Evolutionary conservation across 2,113 vertebrate genomes (phyloP).

Genomic region (Paramormyrops kingsleyae): DNA sequence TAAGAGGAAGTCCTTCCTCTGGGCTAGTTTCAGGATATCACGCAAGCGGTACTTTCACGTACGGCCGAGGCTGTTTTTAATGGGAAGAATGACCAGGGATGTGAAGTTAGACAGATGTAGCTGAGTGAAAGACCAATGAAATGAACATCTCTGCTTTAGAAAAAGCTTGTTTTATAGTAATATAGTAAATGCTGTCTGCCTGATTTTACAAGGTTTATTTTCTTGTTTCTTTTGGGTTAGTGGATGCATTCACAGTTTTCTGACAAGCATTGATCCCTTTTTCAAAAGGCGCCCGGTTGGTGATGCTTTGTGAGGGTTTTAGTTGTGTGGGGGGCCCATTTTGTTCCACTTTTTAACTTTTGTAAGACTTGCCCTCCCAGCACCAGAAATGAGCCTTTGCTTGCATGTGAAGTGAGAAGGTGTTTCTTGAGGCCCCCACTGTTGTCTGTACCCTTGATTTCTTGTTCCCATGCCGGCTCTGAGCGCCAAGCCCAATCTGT

Average conservation of each 20-base stretch:
- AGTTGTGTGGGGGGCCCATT: background rate
- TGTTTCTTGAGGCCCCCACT: background rate
- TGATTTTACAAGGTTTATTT: background rate
- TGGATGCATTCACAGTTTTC: background rate
- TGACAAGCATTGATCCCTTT: background rate
- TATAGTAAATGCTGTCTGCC: background rate
- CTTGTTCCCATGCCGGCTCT: background rate
- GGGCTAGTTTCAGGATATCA: constrained; percentile 3
- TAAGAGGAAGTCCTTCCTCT: constrained; percentile 5
- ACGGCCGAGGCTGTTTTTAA: background rate
- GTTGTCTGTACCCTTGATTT: background rate
- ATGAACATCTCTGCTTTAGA: background rate
- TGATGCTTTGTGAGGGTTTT: background rate
- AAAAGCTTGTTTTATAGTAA: background rate
- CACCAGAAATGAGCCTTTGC: background rate
- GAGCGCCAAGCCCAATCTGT: background rate
- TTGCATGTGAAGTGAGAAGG: background rate
- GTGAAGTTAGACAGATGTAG: background rate
- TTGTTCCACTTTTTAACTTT: background rate
- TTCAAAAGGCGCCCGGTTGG: background rate
- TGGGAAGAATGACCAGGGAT: background rate
- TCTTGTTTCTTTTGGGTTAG: background rate
- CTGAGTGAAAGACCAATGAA: background rate
- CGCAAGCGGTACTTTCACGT: constrained; percentile 20
- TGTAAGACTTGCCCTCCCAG: background rate